Percentiles rank a stretch among this genome's conserved stretches.
These are phyloP conservation scores for Acestrorhynchus altus DNA, from an alignment of 2,797 vertebrate species.

Conservation along the genomic window DNA sequence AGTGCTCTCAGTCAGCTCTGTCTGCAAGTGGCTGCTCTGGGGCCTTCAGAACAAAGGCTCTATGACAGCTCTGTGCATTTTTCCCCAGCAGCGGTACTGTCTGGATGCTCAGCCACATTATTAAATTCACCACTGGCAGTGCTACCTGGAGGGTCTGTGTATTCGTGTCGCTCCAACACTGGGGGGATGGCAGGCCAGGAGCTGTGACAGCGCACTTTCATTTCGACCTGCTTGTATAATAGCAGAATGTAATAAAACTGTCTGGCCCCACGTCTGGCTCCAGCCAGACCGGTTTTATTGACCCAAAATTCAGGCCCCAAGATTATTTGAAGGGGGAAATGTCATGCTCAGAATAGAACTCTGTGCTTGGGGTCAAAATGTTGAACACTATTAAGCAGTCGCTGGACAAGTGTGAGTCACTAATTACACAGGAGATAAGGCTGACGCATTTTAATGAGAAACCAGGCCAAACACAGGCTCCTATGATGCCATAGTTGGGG, in stretches of 20 bases:
- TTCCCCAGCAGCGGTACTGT: slow-evolving; percentile 55
- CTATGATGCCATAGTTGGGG: slow-evolving; percentile 21
- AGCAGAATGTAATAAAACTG: slow-evolving; percentile 78
- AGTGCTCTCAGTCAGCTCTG: slow-evolving; percentile 65
- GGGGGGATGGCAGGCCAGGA: slow-evolving; percentile 65
- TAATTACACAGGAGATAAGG: slow-evolving; percentile 57
- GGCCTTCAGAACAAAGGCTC: slow-evolving; percentile 63
- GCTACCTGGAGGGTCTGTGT: slow-evolving; percentile 67
- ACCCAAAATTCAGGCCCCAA: slow-evolving; percentile 62
- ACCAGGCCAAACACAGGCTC: slow-evolving; percentile 56
- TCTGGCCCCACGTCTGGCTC: slow-evolving; percentile 76
- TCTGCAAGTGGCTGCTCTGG: slow-evolving; percentile 61
- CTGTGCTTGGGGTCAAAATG: slow-evolving; percentile 44
- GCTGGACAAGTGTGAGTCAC: slow-evolving; percentile 54
- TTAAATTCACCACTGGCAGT: slow-evolving; percentile 61
- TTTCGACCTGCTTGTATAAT: slow-evolving; percentile 71
- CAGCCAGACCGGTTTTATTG: slow-evolving; percentile 73
- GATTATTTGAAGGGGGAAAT: slow-evolving; percentile 66
- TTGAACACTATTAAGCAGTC: slow-evolving; percentile 57
- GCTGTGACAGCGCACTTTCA: slow-evolving; percentile 75
- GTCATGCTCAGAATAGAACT: slow-evolving; percentile 67
- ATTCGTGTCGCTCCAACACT: slow-evolving; percentile 56
- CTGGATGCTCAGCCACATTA: slow-evolving; percentile 61
- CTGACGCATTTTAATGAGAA: slow-evolving; percentile 60
- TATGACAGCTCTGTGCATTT: slow-evolving; percentile 41